Evolutionary conservation across 2,888 invertebrate species (phyloP).

Genomic region (Ochropleura plecta): DNA sequence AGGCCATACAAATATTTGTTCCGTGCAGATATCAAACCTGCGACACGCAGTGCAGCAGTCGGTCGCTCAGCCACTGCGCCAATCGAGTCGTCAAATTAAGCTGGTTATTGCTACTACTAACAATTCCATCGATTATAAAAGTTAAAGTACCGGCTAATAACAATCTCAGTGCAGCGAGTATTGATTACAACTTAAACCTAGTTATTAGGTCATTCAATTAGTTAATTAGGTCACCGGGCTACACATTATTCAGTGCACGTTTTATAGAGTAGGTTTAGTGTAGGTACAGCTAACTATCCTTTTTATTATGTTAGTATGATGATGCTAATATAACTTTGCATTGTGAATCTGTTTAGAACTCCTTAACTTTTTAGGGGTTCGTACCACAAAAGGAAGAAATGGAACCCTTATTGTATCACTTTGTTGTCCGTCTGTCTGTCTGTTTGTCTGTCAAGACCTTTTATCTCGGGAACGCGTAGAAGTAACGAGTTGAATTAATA

Average conservation of each 20-base stretch:
- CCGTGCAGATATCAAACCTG: too few species aligned
- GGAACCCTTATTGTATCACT: too few species aligned
- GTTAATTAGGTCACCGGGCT: conserved; percentile 33
- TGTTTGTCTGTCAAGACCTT: too few species aligned
- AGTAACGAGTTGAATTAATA: too few species aligned
- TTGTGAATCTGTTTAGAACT: background rate
- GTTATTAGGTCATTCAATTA: conserved; percentile 16
- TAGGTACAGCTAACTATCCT: too few species aligned
- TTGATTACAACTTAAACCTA: conserved; percentile 18
- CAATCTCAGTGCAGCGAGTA: conserved; percentile 1
- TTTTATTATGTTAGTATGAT: background rate
- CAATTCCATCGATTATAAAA: background rate
- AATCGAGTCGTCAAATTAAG: background rate
- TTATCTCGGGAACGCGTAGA: too few species aligned
- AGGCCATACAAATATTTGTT: too few species aligned
- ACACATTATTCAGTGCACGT: background rate
- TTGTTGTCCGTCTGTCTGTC: too few species aligned
- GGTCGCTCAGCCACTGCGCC: too few species aligned
- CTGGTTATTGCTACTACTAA: background rate
- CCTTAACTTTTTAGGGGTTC: too few species aligned
- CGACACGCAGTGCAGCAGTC: too few species aligned
- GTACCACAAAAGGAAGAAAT: too few species aligned
- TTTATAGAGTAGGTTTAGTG: background rate
- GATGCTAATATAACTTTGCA: background rate
- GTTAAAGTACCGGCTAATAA: background rate